Percentiles rank a stretch among this genome's conserved stretches.
phyloP scores from a whole-genome alignment of 2,113 vertebrate species.

The Osmerus eperlanus region DNA sequence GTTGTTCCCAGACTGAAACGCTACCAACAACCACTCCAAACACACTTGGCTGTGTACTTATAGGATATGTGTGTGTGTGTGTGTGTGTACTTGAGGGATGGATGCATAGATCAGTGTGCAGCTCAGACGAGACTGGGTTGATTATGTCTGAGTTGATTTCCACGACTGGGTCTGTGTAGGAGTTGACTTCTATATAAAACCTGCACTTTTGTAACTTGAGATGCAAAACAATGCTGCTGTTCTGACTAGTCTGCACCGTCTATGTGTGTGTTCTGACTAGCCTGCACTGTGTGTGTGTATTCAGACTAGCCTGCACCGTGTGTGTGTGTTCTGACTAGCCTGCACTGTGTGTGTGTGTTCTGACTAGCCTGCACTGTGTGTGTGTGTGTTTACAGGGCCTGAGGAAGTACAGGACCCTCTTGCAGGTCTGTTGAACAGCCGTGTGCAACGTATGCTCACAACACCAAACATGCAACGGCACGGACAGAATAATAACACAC shows the following conservation, averaged over 20 bases:
- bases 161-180: not conserved
- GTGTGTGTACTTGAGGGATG: not conserved
- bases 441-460: slow-evolving; percentile 62
- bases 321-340: too few relatives aligned
- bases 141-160: not conserved
- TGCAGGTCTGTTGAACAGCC: slow-evolving; percentile 39
- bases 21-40: too few relatives aligned
- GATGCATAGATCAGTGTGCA: not conserved
- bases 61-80: too few relatives aligned
- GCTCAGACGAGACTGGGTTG: not conserved
- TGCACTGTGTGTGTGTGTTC: slow-evolving; percentile 5
- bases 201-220: too few relatives aligned
- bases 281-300: slow-evolving; percentile 48
- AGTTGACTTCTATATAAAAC: too few relatives aligned
- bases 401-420: slow-evolving; percentile 40
- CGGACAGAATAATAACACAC: slow-evolving; percentile 61
- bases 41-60: too few relatives aligned
- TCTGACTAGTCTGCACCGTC: slow-evolving; percentile 32
- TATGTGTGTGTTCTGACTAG: slow-evolving; percentile 33
- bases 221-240: not conserved
- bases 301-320: too few relatives aligned
- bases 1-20: too few relatives aligned
- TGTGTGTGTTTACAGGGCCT: slow-evolving; percentile 57
- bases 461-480: slow-evolving; percentile 60
- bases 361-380: slow-evolving; percentile 26